phyloP scores from a whole-genome alignment of 2,797 vertebrate species.

The Peromyscus attwateri region DNA sequence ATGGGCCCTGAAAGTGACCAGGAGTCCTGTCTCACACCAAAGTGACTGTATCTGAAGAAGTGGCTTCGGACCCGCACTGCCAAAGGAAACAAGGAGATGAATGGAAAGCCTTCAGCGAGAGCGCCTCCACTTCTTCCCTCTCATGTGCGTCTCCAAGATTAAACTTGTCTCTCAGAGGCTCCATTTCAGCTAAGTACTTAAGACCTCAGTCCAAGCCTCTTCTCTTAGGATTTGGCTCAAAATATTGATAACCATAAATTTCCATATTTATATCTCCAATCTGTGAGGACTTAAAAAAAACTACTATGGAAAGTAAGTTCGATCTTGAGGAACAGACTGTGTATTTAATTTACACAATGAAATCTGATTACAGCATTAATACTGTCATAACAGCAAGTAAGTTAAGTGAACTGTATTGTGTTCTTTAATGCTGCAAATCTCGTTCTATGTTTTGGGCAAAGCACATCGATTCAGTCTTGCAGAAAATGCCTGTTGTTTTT shows the following conservation, averaged over 20 bases:
- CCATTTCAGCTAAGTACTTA: slow-evolving; percentile 59
- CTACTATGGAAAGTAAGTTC: slow-evolving; percentile 59
- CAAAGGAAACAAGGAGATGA: slow-evolving; percentile 39
- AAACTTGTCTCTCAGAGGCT: slow-evolving; percentile 52
- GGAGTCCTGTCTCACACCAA: background rate
- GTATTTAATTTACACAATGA: slow-evolving; percentile 75
- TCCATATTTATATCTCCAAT: slow-evolving; percentile 80
- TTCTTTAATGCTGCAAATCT: slow-evolving; percentile 46
- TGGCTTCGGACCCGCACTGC: background rate
- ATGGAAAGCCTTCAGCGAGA: background rate
- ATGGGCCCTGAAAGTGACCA: background rate
- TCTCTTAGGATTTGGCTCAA: slow-evolving; percentile 74
- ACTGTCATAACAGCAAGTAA: slow-evolving; percentile 60
- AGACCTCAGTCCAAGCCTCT: slow-evolving; percentile 70
- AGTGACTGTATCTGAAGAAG: slow-evolving; percentile 29
- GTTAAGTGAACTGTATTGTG: slow-evolving; percentile 60
- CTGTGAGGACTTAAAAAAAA: slow-evolving; percentile 72
- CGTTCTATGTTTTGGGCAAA: slow-evolving; percentile 40
- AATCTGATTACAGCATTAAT: slow-evolving; percentile 66
- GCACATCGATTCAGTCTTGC: slow-evolving; percentile 63
- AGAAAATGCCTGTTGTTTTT: background rate
- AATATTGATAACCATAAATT: slow-evolving; percentile 79
- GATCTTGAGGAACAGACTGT: slow-evolving; percentile 68
- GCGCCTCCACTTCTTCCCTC: background rate
- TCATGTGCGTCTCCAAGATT: slow-evolving; percentile 48